A percentile compares a stretch with the other conserved stretches of the same genome.
These are phyloP conservation scores for Drosophila tripunctata DNA, from an alignment of 2,888 invertebrate genomes.

Conservation along the genomic window DNA sequence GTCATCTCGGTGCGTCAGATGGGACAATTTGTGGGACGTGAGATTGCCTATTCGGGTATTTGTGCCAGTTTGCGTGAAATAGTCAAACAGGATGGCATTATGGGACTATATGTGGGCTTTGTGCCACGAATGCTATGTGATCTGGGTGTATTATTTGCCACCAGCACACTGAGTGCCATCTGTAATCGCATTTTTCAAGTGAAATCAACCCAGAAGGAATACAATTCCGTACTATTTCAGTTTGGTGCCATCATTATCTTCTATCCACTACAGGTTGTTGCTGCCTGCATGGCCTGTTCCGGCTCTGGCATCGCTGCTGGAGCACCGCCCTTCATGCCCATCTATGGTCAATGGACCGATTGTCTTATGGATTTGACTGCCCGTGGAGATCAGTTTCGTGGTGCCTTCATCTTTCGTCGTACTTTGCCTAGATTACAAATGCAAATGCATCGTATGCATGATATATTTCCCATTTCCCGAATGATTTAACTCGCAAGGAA, in stretches of 20 bases:
- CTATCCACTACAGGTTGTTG: constrained; percentile 56
- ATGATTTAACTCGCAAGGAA: background rate
- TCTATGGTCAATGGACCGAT: constrained; percentile 56
- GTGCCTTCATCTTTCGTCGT: constrained; percentile 51
- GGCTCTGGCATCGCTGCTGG: constrained; percentile 55
- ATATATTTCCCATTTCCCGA: constrained; percentile 13
- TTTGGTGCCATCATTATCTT: constrained; percentile 23
- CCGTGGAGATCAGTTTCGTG: constrained; percentile 56
- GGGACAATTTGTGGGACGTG: constrained; percentile 60
- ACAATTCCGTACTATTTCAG: constrained; percentile 45
- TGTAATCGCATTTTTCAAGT: constrained; percentile 3
- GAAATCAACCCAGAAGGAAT: constrained; percentile 11
- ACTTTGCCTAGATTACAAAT: constrained; percentile 34
- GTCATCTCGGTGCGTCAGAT: constrained; percentile 60
- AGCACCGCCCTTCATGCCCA: constrained; percentile 62
- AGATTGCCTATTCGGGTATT: constrained; percentile 30
- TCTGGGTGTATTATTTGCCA: constrained; percentile 33
- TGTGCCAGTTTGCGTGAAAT: constrained; percentile 20
- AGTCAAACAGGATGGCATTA: constrained; percentile 3
- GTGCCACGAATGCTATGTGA: constrained; percentile 50
- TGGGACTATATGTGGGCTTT: constrained; percentile 54
- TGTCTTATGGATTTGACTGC: constrained; percentile 47
- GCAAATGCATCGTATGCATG: constrained; percentile 6
- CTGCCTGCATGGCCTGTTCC: constrained; percentile 58
- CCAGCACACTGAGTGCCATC: constrained; percentile 28